These are phyloP conservation scores for Polydrusus tereticollis DNA, from an alignment of 2,888 invertebrate species.

Conservation along the genomic window DNA sequence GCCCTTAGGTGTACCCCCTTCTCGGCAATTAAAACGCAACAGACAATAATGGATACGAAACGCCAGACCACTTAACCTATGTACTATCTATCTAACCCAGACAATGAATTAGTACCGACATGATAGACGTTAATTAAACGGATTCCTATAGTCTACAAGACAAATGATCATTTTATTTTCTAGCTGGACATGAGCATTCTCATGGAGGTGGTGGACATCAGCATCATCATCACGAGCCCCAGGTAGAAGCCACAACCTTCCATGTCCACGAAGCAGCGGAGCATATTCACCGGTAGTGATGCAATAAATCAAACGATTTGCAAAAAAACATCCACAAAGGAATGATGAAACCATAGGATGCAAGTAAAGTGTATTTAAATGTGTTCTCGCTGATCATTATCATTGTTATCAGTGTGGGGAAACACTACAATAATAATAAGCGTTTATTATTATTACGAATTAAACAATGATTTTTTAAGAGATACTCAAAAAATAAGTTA, in stretches of 20 bases:
- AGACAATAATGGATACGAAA: too few relatives aligned
- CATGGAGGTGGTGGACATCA: conserved; percentile 48
- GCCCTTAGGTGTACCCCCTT: too few relatives aligned
- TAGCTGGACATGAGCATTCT: conserved; percentile 56
- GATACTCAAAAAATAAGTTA: too few relatives aligned
- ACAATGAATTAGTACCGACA: too few relatives aligned
- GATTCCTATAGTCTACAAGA: too few relatives aligned
- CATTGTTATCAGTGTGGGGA: too few relatives aligned
- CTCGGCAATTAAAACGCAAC: too few relatives aligned
- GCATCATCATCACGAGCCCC: conserved; percentile 38
- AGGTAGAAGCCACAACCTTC: conserved; percentile 12
- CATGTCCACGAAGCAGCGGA: background rate
- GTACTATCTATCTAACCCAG: too few relatives aligned
- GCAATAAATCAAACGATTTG: background rate
- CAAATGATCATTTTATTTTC: conserved; percentile 36
- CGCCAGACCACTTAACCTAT: too few relatives aligned
- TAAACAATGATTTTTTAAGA: background rate
- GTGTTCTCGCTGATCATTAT: too few relatives aligned
- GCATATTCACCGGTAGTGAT: conserved; percentile 10
- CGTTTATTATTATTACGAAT: background rate
- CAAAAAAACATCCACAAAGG: background rate
- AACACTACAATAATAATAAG: background rate
- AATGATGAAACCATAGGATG: conserved; percentile 3
- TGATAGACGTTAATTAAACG: too few relatives aligned
- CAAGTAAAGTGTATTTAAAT: too few relatives aligned